phyloP scores from a whole-genome alignment of 2,113 vertebrate species.

The Tinamus guttatus region DNA sequence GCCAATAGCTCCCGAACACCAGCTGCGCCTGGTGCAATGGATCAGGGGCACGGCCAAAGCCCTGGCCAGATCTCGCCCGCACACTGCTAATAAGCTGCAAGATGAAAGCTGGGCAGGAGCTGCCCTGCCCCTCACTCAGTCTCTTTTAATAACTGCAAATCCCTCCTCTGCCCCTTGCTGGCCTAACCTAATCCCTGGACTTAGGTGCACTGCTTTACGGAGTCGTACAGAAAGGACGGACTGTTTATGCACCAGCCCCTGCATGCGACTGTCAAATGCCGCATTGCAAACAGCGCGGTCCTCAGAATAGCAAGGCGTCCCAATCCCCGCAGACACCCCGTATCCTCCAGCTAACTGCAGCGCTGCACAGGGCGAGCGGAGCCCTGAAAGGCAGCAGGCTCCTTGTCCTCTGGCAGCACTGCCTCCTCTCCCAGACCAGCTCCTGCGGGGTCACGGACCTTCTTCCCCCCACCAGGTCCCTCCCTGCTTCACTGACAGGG shows the following conservation, averaged over 20 bases:
- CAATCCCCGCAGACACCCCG: not conserved
- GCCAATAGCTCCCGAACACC: not conserved
- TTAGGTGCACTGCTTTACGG: not conserved
- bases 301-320: not conserved
- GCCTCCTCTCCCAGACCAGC: slow-evolving; percentile 28
- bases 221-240: not conserved
- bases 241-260: not conserved
- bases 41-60: not conserved
- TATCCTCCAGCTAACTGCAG: slow-evolving; percentile 56
- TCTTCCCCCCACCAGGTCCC: not conserved
- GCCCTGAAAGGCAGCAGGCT: slow-evolving; percentile 3
- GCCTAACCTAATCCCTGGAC: not conserved
- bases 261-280: accelerated
- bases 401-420: not conserved
- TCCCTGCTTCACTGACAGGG: not conserved
- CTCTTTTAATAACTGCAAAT: not conserved
- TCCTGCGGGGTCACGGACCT: not conserved
- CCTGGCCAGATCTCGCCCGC: too few relatives aligned
- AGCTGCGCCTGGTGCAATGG: not conserved
- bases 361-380: not conserved
- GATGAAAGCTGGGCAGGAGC: too few relatives aligned
- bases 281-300: accelerated
- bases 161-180: not conserved
- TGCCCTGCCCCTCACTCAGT: not conserved
- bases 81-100: not conserved